phyloP scores from a whole-genome alignment of 2,113 vertebrate genomes.

The Neofelis nebulosa region DNA sequence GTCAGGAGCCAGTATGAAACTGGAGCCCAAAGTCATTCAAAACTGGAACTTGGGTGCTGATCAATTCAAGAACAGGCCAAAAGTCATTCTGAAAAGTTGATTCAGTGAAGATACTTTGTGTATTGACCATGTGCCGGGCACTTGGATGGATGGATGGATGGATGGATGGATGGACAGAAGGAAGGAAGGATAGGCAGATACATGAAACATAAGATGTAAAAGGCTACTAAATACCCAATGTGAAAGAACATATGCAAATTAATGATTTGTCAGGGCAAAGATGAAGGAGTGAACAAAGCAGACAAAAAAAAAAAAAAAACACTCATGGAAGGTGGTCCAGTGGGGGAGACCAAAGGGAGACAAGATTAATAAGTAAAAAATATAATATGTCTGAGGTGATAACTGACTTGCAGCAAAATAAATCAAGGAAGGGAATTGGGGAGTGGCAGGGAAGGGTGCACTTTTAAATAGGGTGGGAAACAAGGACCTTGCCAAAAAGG shows the following conservation, averaged over 20 bases:
- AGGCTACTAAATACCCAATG: background rate
- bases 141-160: background rate
- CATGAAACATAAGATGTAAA: background rate
- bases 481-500: background rate
- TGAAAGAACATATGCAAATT: background rate
- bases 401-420: constrained; percentile 15
- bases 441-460: background rate
- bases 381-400: background rate
- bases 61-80: background rate
- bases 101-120: background rate
- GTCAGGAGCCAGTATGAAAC: background rate
- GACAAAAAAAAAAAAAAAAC: background rate
- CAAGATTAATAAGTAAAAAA: background rate
- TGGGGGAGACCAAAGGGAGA: background rate
- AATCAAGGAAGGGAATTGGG: background rate
- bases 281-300: background rate
- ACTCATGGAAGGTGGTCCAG: background rate
- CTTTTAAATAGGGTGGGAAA: background rate
- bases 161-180: background rate
- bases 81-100: constrained; percentile 10
- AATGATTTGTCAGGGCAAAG: background rate
- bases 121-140: background rate
- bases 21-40: background rate
- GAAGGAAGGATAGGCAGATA: background rate
- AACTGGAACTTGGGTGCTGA: background rate